Evolutionary conservation across 1,140 invertebrate species (phyloP).

Genomic region (Drosophila ficusphila): DNA sequence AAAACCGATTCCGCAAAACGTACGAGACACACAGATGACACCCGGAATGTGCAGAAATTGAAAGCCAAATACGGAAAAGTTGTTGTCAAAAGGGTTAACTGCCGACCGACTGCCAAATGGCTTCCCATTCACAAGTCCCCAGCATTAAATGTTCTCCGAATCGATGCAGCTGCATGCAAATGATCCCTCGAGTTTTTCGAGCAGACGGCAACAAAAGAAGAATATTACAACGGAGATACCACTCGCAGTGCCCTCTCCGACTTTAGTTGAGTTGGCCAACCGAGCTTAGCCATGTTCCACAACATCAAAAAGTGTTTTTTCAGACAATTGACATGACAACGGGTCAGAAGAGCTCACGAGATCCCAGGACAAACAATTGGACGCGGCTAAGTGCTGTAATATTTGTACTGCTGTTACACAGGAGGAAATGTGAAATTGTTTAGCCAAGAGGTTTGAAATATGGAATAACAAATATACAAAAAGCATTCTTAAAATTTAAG

Average conservation of each 20-base stretch:
- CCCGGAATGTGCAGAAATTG: conserved; percentile 31
- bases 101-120: conserved; percentile 34
- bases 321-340: conserved; percentile 50
- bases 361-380: conserved; percentile 26
- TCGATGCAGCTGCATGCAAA: conserved; percentile 31
- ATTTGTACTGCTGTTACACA: conserved; percentile 19
- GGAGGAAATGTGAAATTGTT: not conserved
- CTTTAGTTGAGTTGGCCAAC: conserved; percentile 3
- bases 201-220: not conserved
- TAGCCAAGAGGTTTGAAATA: too few species aligned
- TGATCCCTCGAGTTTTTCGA: conserved; percentile 25
- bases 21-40: conserved; percentile 19
- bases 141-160: conserved; percentile 36
- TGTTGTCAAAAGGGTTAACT: conserved; percentile 44
- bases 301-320: not conserved
- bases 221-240: conserved; percentile 22
- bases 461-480: too few species aligned
- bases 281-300: not conserved
- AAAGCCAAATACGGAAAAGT: conserved; percentile 32
- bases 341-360: conserved; percentile 34
- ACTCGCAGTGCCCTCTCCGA: conserved; percentile 10
- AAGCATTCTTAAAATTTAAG: too few species aligned
- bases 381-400: conserved; percentile 38
- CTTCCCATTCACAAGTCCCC: conserved; percentile 25
- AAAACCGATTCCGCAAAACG: conserved; percentile 29